Conservation (phyloP, 2,888 invertebrate species). For the Neoitamus cyanurus region DNA sequence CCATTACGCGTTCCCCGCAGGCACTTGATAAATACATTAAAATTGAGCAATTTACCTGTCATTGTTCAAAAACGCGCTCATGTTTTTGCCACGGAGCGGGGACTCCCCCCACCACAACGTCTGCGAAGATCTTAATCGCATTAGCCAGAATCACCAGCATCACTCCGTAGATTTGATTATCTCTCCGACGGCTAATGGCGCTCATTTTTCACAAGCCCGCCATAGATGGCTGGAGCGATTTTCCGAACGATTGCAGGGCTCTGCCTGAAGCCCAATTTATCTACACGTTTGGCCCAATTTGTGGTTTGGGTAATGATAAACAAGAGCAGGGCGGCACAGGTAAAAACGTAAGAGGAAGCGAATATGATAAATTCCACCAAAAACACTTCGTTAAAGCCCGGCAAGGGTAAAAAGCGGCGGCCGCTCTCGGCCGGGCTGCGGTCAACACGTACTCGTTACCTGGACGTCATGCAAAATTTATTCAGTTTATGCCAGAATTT, state of each 20-base stretch:
- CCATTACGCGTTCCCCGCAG: neutral
- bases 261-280: neutral
- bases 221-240: neutral
- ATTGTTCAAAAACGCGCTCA: neutral
- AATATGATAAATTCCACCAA: slow-evolving; percentile 20
- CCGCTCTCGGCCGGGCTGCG: neutral
- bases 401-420: neutral
- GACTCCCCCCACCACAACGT: neutral
- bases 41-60: slow-evolving; percentile 42
- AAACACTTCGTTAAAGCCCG: slow-evolving; percentile 35
- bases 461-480: slow-evolving; percentile 42
- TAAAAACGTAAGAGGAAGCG: neutral
- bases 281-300: neutral
- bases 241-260: neutral
- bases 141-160: slow-evolving; percentile 14
- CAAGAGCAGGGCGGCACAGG: neutral
- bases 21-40: slow-evolving; percentile 37
- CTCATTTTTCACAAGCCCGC: slow-evolving; percentile 6
- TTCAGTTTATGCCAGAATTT: slow-evolving; percentile 44
- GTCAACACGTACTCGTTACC: slow-evolving; percentile 33
- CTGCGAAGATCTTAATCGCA: slow-evolving; percentile 15
- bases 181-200: neutral
- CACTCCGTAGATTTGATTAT: slow-evolving; percentile 6
- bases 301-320: slow-evolving; percentile 23
- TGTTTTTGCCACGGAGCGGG: neutral